A percentile compares a stretch with the other conserved stretches of the same genome.
These are phyloP conservation scores for Micropterix aruncella DNA, from an alignment of 2,888 invertebrate species.

Conservation along the genomic window DNA sequence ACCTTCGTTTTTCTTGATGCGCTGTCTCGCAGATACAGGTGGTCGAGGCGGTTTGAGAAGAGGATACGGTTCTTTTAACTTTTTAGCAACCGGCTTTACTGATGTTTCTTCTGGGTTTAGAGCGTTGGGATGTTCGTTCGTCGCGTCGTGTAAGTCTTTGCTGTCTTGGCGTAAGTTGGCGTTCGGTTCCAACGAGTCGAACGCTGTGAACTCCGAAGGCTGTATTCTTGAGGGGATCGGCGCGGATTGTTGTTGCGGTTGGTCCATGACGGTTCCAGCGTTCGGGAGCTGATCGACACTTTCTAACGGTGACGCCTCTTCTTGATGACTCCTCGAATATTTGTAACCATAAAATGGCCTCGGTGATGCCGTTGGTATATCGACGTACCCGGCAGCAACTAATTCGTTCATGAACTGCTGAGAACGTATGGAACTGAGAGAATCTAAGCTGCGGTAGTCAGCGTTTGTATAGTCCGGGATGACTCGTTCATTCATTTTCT, in stretches of 20 bases:
- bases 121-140: slow-evolving; percentile 3
- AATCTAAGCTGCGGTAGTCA: neutral
- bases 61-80: slow-evolving; percentile 28
- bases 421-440: neutral
- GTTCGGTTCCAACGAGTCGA: slow-evolving; percentile 4
- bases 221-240: neutral
- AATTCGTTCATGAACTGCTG: neutral
- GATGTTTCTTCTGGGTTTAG: slow-evolving; percentile 5
- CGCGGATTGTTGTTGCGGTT: slow-evolving; percentile 10
- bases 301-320: neutral
- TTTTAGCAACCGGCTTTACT: slow-evolving; percentile 5
- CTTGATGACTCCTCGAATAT: neutral
- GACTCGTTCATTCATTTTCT: neutral
- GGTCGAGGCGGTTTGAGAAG: slow-evolving; percentile 31
- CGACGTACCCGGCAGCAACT: neutral
- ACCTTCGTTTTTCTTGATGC: neutral
- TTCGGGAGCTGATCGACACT: slow-evolving; percentile 9
- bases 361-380: neutral
- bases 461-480: neutral
- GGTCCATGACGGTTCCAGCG: slow-evolving; percentile 34
- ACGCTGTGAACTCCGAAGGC: slow-evolving; percentile 2
- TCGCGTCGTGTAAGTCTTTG: slow-evolving; percentile 2
- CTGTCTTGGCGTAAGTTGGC: slow-evolving; percentile 1
- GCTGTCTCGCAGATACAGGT: slow-evolving; percentile 8
- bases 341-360: neutral